Percentiles rank a stretch among this genome's conserved stretches.
Evolutionary conservation across 53 echinoderm and acorn worm species (phyloP).

Genomic region (Paracentrotus lividus): DNA sequence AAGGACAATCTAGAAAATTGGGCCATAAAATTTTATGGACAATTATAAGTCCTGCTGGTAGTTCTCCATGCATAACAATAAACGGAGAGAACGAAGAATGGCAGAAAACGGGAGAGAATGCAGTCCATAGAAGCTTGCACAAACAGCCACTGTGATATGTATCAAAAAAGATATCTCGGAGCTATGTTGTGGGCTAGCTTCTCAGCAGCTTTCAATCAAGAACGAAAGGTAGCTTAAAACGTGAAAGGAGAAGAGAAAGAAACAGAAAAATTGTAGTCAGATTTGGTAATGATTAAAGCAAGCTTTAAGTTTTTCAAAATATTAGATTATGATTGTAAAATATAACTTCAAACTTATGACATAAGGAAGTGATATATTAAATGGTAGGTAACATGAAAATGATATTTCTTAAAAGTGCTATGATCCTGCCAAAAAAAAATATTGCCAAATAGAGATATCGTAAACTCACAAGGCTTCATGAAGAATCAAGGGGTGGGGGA

Average conservation of each 20-base stretch:
- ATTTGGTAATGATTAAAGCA: no score
- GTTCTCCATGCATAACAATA: not conserved
- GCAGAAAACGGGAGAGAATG: slow-evolving; percentile 50
- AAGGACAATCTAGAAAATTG: slow-evolving; percentile 68
- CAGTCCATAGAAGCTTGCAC: slow-evolving; percentile 43
- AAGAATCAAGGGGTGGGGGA: not conserved
- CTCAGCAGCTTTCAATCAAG: slow-evolving; percentile 52
- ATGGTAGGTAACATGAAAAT: no score
- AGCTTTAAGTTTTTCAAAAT: no score
- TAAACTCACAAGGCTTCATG: not conserved
- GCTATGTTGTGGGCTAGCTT: slow-evolving; percentile 7
- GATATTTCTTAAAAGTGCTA: not conserved
- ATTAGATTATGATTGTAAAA: no score
- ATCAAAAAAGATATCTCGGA: slow-evolving; percentile 65
- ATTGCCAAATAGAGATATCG: not conserved
- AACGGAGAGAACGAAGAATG: not conserved
- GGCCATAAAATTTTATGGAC: slow-evolving; percentile 71
- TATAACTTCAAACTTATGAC: no score
- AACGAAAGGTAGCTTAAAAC: not conserved
- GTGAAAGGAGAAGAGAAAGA: not conserved
- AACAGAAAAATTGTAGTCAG: not conserved
- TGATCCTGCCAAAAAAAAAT: not conserved
- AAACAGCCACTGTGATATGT: slow-evolving; percentile 64
- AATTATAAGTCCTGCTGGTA: slow-evolving; percentile 54
- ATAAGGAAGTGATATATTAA: no score